A percentile compares a stretch with the other conserved stretches of the same genome.
phyloP scores from a whole-genome alignment of 2,888 invertebrate genomes.

The Scrobipalpa atriplicella region DNA sequence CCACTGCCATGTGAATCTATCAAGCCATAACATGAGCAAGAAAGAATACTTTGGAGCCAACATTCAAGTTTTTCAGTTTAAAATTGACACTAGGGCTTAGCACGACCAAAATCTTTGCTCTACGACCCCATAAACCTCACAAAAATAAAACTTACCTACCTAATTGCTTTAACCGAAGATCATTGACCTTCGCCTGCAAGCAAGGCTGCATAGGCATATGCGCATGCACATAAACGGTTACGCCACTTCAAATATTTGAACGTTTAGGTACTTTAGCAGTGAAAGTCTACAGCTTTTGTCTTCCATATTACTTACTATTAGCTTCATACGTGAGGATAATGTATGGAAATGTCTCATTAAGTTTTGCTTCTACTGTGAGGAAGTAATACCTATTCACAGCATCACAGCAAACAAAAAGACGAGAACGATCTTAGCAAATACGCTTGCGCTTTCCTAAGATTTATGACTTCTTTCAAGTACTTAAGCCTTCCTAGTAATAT shows the following conservation, averaged over 20 bases:
- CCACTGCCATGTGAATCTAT: too few relatives aligned
- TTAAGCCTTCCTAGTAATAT: too few relatives aligned
- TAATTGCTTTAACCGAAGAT: conserved; percentile 24
- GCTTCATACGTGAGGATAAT: neutral
- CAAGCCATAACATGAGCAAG: too few relatives aligned
- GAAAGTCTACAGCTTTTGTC: conserved; percentile 11
- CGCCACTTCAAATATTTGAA: conserved; percentile 23
- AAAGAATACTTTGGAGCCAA: too few relatives aligned
- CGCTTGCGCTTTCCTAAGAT: too few relatives aligned
- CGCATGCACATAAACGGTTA: neutral
- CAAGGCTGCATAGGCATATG: conserved; percentile 8
- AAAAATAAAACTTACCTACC: neutral
- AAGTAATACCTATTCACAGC: neutral
- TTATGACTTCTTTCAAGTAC: too few relatives aligned
- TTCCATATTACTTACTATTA: conserved; percentile 8
- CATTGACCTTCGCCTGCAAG: conserved; percentile 26
- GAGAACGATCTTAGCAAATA: neutral
- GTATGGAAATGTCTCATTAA: neutral
- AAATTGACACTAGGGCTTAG: too few relatives aligned
- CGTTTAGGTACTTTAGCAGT: conserved; percentile 10
- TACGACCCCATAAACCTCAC: too few relatives aligned
- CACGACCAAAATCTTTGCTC: too few relatives aligned
- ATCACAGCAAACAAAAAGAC: neutral
- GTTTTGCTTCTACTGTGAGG: neutral
- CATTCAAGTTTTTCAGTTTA: too few relatives aligned